These are phyloP conservation scores for Leuciscus waleckii DNA, from an alignment of 2,797 vertebrate species.

Conservation along the genomic window DNA sequence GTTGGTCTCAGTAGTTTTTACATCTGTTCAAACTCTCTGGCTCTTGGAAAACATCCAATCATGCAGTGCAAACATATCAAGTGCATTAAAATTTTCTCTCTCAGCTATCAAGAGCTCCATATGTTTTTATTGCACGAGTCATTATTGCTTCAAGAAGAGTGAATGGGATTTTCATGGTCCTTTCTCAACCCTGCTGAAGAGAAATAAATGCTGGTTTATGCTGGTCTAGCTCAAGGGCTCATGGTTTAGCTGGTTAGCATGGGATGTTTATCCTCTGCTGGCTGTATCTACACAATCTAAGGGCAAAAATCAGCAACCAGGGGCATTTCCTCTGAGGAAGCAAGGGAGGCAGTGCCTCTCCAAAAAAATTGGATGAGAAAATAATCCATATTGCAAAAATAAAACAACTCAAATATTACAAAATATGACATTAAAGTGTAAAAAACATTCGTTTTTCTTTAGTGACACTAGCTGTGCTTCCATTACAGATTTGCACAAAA, in stretches of 20 bases:
- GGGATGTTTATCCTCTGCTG: neutral
- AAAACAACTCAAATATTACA: too few relatives aligned
- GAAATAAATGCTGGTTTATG: neutral
- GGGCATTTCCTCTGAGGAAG: too few relatives aligned
- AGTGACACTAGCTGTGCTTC: too few relatives aligned
- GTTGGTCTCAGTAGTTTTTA: neutral
- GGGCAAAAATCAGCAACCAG: neutral
- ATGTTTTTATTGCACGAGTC: slow-evolving; percentile 20
- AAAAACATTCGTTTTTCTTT: too few relatives aligned
- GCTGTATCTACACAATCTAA: neutral
- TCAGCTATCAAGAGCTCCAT: slow-evolving; percentile 13
- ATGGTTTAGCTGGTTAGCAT: neutral
- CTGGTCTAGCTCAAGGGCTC: neutral
- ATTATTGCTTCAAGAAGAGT: slow-evolving; percentile 11
- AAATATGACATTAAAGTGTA: too few relatives aligned
- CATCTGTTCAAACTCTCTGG: slow-evolving; percentile 19
- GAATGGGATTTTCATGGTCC: neutral
- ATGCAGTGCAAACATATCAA: slow-evolving; percentile 21
- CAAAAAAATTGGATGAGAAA: too few relatives aligned
- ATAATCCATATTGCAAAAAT: too few relatives aligned
- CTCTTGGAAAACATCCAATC: slow-evolving; percentile 16
- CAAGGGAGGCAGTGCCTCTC: too few relatives aligned
- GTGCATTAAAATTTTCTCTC: neutral
- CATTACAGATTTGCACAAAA: too few relatives aligned
- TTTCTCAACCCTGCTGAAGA: slow-evolving; percentile 4